Evolutionary conservation across 37 sponge, comb jelly and placozoan genomes (phyloP).

Genomic region (Axinella damicornis): DNA sequence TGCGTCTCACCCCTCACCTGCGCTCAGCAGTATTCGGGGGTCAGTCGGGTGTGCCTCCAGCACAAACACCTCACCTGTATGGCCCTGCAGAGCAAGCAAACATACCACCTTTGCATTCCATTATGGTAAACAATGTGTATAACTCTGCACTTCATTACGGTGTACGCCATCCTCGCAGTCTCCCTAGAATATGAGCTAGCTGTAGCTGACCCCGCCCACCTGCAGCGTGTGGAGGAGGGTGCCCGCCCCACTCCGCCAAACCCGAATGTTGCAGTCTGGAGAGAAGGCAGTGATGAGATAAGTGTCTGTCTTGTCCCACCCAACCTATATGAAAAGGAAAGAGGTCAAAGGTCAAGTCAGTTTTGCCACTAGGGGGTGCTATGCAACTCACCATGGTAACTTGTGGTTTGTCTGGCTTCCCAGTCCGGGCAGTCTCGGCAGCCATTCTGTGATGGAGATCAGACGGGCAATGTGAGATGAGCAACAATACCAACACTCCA

Average conservation of each 20-base stretch:
- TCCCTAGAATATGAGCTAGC: too few species aligned
- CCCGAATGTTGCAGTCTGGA: conserved; percentile 64
- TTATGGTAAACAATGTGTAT: too few species aligned
- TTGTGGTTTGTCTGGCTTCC: conserved; percentile 31
- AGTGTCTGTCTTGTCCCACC: conserved; percentile 75
- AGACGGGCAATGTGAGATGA: too few species aligned
- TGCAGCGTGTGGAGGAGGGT: conserved; percentile 17
- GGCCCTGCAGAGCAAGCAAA: conserved; percentile 45
- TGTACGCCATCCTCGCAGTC: too few species aligned
- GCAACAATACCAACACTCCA: too few species aligned
- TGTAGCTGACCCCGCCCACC: too few species aligned
- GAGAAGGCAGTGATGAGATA: conserved; percentile 74
- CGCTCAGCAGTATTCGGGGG: conserved; percentile 70
- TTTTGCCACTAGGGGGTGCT: neutral
- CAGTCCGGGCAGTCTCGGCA: neutral
- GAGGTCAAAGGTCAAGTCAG: conserved; percentile 12
- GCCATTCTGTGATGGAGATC: conserved; percentile 4
- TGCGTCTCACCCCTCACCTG: conserved; percentile 19
- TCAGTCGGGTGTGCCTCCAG: conserved; percentile 79
- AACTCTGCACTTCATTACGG: too few species aligned
- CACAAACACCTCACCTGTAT: conserved; percentile 84
- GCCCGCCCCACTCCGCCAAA: conserved; percentile 50
- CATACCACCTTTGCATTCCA: too few species aligned
- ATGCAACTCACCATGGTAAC: conserved; percentile 61
- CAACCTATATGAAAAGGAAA: conserved; percentile 26